Base-by-base conservation (phyloP, 2,113 vertebrate genomes). In the Stigmatopora argus region DNA sequence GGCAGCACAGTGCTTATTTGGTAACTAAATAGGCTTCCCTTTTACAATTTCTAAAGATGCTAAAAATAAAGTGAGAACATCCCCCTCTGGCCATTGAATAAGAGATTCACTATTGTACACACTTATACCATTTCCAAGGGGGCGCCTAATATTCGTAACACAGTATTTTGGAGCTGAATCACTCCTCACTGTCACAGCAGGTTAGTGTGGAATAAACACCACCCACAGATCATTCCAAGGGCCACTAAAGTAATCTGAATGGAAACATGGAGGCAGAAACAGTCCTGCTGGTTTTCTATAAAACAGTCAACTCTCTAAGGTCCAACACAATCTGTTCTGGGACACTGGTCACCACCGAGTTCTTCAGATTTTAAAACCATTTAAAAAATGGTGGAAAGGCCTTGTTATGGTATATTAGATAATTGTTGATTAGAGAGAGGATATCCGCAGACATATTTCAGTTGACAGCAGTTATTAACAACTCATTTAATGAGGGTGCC, bases 111-210 rank as follows among this genome's bases (percentile, higher is more conserved):
- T 49, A 66, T 69, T 71, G 23, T 56, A 35, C 23, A 51, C 31
- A 49, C 38, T 45, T 15, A 31, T 45, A 73, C 63, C 56, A n/a
- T 11, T 67, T 80, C 78, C 78, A 66, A 67, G 62, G 75, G 74
- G 78, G 80, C 34, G 26, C 12, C 38, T 48, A 78, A 62, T 74
- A 35, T 31, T 31, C 26, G 26, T 65, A 78, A 62, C 60, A 60
- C 78, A 74, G 71, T 62, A 64, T 71, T 80, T 71, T 77, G 82
- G 68, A 38, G 70, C 75, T 87, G 85, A 87, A 79, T 85, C 81
- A 80, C 78, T 82, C 81, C 49, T 78, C 73, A 74, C 80, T 86
- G 84, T 85, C 87, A 86, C 83, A 87, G 84, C 77, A 83, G 84
- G 81, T 87, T 87, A 87, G 75, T 73, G 83, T 83, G 82, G 71